phyloP scores from a whole-genome alignment of 2,797 vertebrate species.

The Mormyrops attenuatus region DNA sequence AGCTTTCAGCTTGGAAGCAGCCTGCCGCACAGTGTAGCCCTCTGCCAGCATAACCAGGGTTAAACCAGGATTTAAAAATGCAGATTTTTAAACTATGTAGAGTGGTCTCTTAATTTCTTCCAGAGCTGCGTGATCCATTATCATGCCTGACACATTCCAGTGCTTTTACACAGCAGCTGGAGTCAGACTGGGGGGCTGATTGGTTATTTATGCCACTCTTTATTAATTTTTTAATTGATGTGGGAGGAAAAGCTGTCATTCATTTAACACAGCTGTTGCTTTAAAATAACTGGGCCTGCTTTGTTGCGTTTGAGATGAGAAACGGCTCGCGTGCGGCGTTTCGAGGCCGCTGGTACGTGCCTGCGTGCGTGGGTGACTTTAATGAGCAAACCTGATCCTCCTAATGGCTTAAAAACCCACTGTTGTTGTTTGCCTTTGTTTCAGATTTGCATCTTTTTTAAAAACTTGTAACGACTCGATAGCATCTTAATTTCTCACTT shows the following conservation, averaged over 20 bases:
- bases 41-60: neutral
- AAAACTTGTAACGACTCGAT: neutral
- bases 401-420: constrained; percentile 6
- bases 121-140: neutral
- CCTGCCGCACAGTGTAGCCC: neutral
- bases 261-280: neutral
- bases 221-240: neutral
- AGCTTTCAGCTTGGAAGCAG: neutral
- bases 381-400: neutral
- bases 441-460: neutral
- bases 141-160: neutral
- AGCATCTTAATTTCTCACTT: constrained; percentile 6
- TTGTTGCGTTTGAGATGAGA: neutral
- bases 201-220: neutral
- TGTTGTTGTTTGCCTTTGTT: neutral
- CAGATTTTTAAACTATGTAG: neutral
- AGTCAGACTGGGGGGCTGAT: neutral
- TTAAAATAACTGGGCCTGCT: neutral
- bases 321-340: neutral
- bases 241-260: neutral
- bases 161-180: neutral
- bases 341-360: neutral
- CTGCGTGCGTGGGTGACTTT: neutral
- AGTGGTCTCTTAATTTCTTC: neutral
- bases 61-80: neutral